Evolutionary conservation across 1,140 invertebrate genomes (phyloP).

Genomic region (Phymastichus coffea): DNA sequence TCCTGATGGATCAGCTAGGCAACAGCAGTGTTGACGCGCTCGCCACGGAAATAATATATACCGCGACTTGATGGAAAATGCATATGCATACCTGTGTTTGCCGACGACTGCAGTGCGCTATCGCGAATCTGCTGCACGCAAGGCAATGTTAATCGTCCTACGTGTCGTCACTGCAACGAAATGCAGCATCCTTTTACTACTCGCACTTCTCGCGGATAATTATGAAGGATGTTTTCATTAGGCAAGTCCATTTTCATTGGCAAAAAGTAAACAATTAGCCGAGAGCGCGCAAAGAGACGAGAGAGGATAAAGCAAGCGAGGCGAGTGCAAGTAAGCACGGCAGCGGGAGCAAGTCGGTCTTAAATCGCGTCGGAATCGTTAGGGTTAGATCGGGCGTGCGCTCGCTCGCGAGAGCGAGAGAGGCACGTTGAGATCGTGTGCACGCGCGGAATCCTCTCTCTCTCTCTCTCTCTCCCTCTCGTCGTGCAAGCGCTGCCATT

Average conservation of each 20-base stretch:
- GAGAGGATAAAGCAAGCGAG: no score
- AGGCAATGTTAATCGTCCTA: not conserved
- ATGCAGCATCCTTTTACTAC: no score
- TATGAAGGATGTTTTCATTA: no score
- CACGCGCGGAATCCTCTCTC: not conserved
- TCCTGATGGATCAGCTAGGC: conserved; percentile 19
- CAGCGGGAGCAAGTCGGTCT: no score
- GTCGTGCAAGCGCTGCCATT: conserved; percentile 36
- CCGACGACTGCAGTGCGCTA: not conserved
- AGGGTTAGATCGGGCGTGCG: conserved; percentile 13
- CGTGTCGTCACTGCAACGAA: not conserved
- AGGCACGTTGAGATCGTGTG: conserved; percentile 5
- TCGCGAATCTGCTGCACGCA: conserved; percentile 1
- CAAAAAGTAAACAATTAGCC: no score
- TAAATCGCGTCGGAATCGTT: no score
- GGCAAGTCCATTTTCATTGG: no score
- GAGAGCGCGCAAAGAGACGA: no score
- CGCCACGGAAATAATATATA: conserved; percentile 25
- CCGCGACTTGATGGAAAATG: not conserved
- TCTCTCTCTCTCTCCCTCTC: not conserved
- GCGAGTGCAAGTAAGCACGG: no score
- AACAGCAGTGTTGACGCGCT: conserved; percentile 22
- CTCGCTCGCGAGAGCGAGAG: no score
- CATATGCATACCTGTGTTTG: not conserved
- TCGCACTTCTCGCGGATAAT: no score